Base-by-base conservation (phyloP, 2,797 vertebrate genomes). In the Poecilia velifera region DNA sequence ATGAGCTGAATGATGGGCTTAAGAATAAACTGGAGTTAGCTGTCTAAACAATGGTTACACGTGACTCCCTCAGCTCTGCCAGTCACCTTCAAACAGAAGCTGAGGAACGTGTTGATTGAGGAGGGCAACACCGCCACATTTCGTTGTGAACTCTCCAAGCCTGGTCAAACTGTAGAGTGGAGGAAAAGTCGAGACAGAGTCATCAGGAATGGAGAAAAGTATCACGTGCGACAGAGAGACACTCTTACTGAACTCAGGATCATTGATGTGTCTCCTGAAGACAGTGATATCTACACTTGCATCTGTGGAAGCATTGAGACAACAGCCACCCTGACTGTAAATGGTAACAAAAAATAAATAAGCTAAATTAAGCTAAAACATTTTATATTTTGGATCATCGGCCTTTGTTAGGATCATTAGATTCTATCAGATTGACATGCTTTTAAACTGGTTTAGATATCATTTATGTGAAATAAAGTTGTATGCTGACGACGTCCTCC, bases 231-330 rank as follows among this genome's bases (percentile, higher is more conserved):
- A 25, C 96, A 97, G 88, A 95, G 96, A 82, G 95, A 95, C 31
- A 43, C 59, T 0, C 84, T 94, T 36, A 43, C 93, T 79, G 96
- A 97, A 87, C 91, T 97, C 79, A 94, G 93, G 71, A 95, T 98
- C 82, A 87, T 93, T 46, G 93, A 94, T 80, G 89, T 94, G 88
- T 94, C 88, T 0, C 4, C 85, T 2, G 94, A 95, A 41, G 97
- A 98, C 89, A 94, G 95, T 53, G 90, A 96, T 13, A 85, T 96
- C 75, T 98, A 97, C 91, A 96, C 95, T 0, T 98, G 97, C 86
- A 77, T 96, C 74, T 97, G 95, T 89, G 96, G 93, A 81, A 90
- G 91, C 51, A 87, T 94, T 31, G 93, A 96, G 90, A 96, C 96
- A 22, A 94, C 95, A 2, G 96, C 97, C 0, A 89, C 94, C 64